phyloP scores from a whole-genome alignment of 2,113 vertebrate species.

The Butorides virescens region DNA sequence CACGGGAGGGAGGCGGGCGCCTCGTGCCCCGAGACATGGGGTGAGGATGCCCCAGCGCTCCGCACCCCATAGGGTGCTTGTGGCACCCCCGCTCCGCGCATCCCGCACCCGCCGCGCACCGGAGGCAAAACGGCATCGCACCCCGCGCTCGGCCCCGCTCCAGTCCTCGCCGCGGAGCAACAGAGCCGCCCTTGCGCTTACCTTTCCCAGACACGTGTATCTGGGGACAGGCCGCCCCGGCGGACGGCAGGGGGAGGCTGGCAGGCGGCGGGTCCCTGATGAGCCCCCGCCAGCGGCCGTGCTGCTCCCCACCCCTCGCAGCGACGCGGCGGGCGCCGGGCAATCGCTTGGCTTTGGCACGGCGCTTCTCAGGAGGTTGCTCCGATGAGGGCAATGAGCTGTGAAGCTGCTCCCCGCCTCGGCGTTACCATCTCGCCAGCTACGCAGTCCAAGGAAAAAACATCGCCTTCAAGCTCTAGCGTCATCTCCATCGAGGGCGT shows the following conservation, averaged over 20 bases:
- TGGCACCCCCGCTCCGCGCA: accelerated
- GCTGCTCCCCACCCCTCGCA: not conserved
- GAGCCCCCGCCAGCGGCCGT: not conserved
- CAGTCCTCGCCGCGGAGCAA: not conserved
- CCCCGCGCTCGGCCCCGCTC: not conserved
- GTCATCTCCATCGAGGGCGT: not conserved
- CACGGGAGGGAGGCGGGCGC: accelerated
- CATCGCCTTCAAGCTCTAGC: not conserved
- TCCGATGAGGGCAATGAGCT: not conserved
- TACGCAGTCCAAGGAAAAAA: not conserved
- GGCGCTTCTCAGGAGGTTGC: not conserved
- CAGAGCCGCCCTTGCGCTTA: not conserved
- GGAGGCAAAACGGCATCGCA: not conserved
- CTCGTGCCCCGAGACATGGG: accelerated
- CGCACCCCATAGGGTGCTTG: accelerated
- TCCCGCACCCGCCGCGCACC: accelerated
- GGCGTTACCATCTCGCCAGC: not conserved
- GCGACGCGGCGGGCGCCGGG: not conserved
- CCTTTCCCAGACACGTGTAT: constrained; percentile 9
- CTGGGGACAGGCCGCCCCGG: not conserved
- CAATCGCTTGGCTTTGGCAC: not conserved
- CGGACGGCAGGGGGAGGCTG: not conserved
- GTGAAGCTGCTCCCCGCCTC: not conserved
- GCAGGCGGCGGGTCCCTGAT: not conserved
- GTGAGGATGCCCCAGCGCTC: accelerated